Evolutionary conservation across 2,113 vertebrate species (phyloP), one percentile per base, ranked within the genome.

Genomic region (Tiliqua scincoides): DNA sequence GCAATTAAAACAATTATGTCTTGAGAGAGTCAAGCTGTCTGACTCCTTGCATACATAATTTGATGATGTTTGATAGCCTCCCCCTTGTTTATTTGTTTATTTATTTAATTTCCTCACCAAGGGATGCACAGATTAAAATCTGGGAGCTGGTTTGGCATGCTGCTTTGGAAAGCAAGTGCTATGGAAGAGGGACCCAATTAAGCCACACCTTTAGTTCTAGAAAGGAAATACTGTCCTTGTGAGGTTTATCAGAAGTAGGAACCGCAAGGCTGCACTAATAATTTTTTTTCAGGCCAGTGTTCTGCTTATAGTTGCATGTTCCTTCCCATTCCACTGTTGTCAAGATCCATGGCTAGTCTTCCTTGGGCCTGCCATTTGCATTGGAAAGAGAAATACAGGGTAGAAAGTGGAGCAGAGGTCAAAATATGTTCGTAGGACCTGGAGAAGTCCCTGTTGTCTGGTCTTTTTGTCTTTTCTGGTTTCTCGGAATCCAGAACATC

Each of bases 1-100:
- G 88, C 89, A 84, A 90, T 93, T 93, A 93, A 89, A 93, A 88
- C 63, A 79, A 88, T 93, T 88, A 91, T 77, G 90, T 91, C 88
- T 86, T 73, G 79, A 85, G 91, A 94, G 89, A 95, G 85, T 91
- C 88, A 73, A 91, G 88, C 91, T 82, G 92, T 90, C 92, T 89
- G 90, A 85, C 89, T 87, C 67, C 84, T 32, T 3, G 77, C 73
- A 27, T 71, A 59, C 75, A 79, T 88, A 82, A 89, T 91, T 35
- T 70, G 90, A 82, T 32, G 78, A 37, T 59, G 85, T 85, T 85
- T 25, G 10, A 57, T n/a, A 32, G 76, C 80, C n/a, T 43, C 79
- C 37, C 73, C 43, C 5, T 5, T n/a, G 14, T n/a, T 82, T 68
- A 35, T 79, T 84, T 90, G 68, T 85, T 89, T 87, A 81, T 90